Base-by-base conservation (phyloP, 1,140 invertebrate species). In the Ladona fulva region DNA sequence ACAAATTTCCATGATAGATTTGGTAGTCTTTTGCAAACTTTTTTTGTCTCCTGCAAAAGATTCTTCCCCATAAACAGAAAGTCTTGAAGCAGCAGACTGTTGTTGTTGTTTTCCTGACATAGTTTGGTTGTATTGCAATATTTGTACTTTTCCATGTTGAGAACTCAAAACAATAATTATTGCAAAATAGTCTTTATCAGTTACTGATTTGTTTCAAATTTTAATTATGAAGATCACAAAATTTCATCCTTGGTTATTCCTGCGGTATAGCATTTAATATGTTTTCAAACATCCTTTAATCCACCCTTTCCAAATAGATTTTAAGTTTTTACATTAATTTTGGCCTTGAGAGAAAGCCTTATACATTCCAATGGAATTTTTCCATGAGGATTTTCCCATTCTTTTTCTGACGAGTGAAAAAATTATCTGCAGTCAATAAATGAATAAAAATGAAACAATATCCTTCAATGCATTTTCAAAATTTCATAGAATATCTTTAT, bases 61-160 rank as follows among this genome's bases (percentile, higher is more conserved):
- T 66, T 74, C 79, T 81, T 79, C 78, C 66, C 80, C 78, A 80
- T 78, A 80, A 78, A 81, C 19, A 75, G 52, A 75, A 79, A 76
- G 78, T 79, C 79, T 78, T 78, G 78, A 79, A 79, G 78, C 78
- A 80, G 78, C 78, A 80, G 73, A 78, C 77, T 78, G 78, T 80
- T 82, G 80, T 84, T 84, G 80, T 80, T 79, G 81, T 83, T 85
- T 82, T 81, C 82, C 80, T 80, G 81, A 81, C 81, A 83, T 85
- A 84, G 84, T 85, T 86, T 83, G 83, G 84, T 85, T 86, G 84
- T 86, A 85, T 84, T 84, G 84, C 85, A 85, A 85, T 86, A 85
- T 86, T 86, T 86, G 85, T 86, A 86, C 84, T 86, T 86, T 86
- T 86, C 85, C 85, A 85, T 85, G 85, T 85, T 84, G 83, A 84